These are phyloP conservation scores for Marmota monax DNA, from an alignment of 2,113 vertebrate species.

Conservation along the genomic window DNA sequence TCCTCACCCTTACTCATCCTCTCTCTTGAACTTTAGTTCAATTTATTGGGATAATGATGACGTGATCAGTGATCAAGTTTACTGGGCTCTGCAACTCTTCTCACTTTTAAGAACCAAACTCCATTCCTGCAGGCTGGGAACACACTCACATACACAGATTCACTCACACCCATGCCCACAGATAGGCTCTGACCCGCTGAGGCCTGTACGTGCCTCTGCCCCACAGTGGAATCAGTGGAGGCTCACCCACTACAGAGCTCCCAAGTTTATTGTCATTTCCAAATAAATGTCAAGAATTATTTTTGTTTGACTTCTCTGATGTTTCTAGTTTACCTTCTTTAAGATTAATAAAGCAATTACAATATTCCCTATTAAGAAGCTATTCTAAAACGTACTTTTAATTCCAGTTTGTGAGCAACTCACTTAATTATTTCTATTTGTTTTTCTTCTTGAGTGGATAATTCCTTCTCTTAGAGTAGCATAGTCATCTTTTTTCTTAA, in stretches of 20 bases:
- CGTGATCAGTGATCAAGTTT: not conserved
- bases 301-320: conserved; percentile 74
- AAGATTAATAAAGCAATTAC: conserved; percentile 83
- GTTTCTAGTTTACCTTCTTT: conserved; percentile 66
- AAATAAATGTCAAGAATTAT: conserved; percentile 49
- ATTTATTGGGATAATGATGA: conserved; percentile 13
- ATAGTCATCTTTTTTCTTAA: not conserved
- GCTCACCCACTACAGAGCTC: not conserved
- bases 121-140: not conserved
- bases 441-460: conserved; percentile 80
- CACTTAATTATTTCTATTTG: conserved; percentile 84
- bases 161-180: not conserved
- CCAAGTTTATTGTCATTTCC: conserved; percentile 26
- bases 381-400: conserved; percentile 79
- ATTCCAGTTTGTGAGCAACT: conserved; percentile 78
- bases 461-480: conserved; percentile 77
- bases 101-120: not conserved
- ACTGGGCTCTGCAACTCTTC: not conserved
- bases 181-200: not conserved
- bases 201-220: not conserved
- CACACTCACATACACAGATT: rapidly evolving
- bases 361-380: conserved; percentile 83
- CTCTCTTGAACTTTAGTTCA: conserved; percentile 47
- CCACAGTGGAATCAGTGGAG: rapidly evolving
- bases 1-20: not conserved